Base-by-base conservation (phyloP, 2,113 vertebrate species). In the Odobenus rosmarus region DNA sequence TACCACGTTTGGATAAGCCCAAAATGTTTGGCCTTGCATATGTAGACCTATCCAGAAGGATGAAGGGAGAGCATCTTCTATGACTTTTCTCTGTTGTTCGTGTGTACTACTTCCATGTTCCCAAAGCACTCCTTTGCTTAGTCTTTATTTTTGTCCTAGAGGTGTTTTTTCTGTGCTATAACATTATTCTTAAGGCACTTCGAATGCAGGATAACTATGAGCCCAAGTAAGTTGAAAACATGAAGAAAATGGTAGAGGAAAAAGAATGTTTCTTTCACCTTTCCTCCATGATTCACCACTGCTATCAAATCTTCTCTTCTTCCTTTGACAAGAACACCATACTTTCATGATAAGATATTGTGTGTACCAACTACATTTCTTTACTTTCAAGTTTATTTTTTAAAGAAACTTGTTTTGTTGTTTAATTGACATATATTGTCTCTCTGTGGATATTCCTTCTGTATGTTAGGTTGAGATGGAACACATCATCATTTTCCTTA, bases 351-450 rank as follows among this genome's bases (percentile, higher is more conserved):
- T 36, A 77, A 90, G 46, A 51, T 77, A 59, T 33, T 51, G 84
- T 88, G 31, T 84, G 24, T 69, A 59, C 10, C 31, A 49, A 64
- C 26, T 82, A 16, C n/a, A 39, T 92, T 80, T 93, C 36, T 46
- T 95, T 89, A 62, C 59, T 96, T 93, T 89, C 15, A 24, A 85
- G 55, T 93, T 67, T 80, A 31, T 49, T 88, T 89, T 74, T 74
- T 28, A n/a, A 42, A 64, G 64, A 28, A 91, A 93, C 28, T 72
- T 94, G 36, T 77, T 36, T 89, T 93, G 82, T 86, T 92, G 2
- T 79, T 76, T 96, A 95, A 95, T 74, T 80, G 23, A 62, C 46
- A 71, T 24, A 23, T 64, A 46, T 76, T 76, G n/a, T 85, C 39
- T 95, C 21, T 84, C 51, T 95, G 18, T 91, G 86, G 16, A 4